A percentile compares a stretch with the other conserved stretches of the same genome.
Conservation (phyloP, 2,888 invertebrate genomes). For the Raillietiella orientalis region DNA sequence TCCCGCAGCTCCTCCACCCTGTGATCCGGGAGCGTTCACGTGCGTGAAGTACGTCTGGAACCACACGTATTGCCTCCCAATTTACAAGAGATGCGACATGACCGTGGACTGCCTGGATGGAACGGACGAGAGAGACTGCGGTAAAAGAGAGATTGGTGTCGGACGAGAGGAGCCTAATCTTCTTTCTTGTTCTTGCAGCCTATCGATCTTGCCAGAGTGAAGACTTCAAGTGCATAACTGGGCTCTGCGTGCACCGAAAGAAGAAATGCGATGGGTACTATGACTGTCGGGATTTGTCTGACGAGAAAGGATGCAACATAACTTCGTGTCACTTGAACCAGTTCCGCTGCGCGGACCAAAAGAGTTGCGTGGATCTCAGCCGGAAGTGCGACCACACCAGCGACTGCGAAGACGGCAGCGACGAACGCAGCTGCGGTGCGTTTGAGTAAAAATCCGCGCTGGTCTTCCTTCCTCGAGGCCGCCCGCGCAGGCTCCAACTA, state of each 20-base stretch:
- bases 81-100: constrained; percentile 77
- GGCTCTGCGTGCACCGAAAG: constrained; percentile 54
- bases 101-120: constrained; percentile 80
- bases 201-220: constrained; percentile 56
- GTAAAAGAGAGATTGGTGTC: constrained; percentile 37
- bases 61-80: constrained; percentile 77
- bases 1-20: constrained; percentile 67
- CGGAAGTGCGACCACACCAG: constrained; percentile 56
- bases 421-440: constrained; percentile 64
- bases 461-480: too few relatives aligned
- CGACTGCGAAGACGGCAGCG: constrained; percentile 67
- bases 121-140: constrained; percentile 76
- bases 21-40: constrained; percentile 53
- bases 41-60: constrained; percentile 84
- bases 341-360: constrained; percentile 46
- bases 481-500: too few relatives aligned
- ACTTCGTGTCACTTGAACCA: constrained; percentile 37
- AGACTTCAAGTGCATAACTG: constrained; percentile 52
- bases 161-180: background rate
- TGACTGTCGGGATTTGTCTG: constrained; percentile 37
- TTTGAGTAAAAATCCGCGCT: constrained; percentile 10
- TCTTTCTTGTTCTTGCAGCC: constrained; percentile 20
- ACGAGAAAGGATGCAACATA: constrained; percentile 41
- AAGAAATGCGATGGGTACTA: constrained; percentile 70
- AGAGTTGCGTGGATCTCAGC: constrained; percentile 39